Conservation (phyloP, 2,888 invertebrate genomes). For the Xylophagus ater region DNA sequence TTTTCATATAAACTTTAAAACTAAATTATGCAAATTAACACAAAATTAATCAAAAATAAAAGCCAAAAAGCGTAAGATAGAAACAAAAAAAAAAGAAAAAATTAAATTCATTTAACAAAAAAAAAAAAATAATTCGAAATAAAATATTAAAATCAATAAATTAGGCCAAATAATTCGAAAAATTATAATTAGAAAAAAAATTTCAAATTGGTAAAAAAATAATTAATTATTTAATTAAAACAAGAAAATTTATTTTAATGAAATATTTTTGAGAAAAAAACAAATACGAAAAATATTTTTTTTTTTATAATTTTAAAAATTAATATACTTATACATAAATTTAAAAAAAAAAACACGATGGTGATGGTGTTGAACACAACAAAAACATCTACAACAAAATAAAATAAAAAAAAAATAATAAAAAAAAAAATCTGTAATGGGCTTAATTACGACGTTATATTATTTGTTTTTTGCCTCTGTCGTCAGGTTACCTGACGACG, state of each 20-base stretch:
- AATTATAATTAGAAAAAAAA: too few species aligned
- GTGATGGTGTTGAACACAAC: slow-evolving; percentile 32
- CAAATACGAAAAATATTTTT: too few species aligned
- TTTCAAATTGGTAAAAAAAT: too few species aligned
- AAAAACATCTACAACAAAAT: slow-evolving; percentile 15
- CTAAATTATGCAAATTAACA: slow-evolving; percentile 6
- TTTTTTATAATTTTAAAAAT: not conserved
- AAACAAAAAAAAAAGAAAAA: slow-evolving; percentile 8
- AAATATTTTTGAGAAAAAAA: too few species aligned
- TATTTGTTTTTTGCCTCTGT: slow-evolving; percentile 36
- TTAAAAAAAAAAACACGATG: slow-evolving; percentile 26
- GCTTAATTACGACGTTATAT: slow-evolving; percentile 42
- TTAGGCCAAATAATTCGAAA: too few species aligned
- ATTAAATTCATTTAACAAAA: too few species aligned
- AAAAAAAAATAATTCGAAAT: too few species aligned
- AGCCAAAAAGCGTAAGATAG: slow-evolving; percentile 19
- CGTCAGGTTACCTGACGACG: slow-evolving; percentile 43
- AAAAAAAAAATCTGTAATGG: slow-evolving; percentile 30
- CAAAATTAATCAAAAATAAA: slow-evolving; percentile 6
- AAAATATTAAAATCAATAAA: too few species aligned
- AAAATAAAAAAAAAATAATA: slow-evolving; percentile 20
- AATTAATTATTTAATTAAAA: too few species aligned
- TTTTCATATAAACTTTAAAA: too few species aligned
- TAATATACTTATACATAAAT: not conserved
- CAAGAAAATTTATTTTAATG: too few species aligned